phyloP scores from a whole-genome alignment of 2,888 invertebrate genomes.

The Thymelicus acteon region DNA sequence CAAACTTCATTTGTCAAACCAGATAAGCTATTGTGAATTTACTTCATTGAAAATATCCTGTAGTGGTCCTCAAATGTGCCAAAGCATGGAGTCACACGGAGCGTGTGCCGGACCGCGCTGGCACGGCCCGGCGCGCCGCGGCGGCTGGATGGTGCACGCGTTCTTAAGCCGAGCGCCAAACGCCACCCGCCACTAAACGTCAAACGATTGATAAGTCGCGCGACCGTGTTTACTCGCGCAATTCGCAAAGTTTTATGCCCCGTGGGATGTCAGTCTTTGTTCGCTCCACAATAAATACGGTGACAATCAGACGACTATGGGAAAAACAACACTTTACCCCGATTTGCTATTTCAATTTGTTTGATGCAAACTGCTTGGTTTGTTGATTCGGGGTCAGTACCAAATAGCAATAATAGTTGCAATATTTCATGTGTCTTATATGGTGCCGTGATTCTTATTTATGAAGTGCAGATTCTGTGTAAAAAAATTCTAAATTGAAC shows the following conservation, averaged over 20 bases:
- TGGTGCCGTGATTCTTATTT: background rate
- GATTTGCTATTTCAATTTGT: slow-evolving; percentile 43
- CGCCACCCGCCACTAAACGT: slow-evolving; percentile 69
- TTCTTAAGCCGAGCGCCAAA: slow-evolving; percentile 56
- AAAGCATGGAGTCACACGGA: slow-evolving; percentile 36
- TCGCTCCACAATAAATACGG: slow-evolving; percentile 50
- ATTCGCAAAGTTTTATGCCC: slow-evolving; percentile 54
- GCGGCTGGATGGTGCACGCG: slow-evolving; percentile 54
- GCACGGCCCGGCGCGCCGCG: slow-evolving; percentile 40
- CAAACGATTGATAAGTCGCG: slow-evolving; percentile 73
- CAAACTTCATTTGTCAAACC: no score
- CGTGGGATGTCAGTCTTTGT: slow-evolving; percentile 68
- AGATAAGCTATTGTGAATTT: no score
- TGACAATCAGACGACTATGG: slow-evolving; percentile 55
- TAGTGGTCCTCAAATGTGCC: slow-evolving; percentile 24
- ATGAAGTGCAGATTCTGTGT: background rate
- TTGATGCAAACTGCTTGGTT: slow-evolving; percentile 5
- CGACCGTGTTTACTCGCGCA: slow-evolving; percentile 66
- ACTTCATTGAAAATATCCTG: no score
- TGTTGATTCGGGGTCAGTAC: background rate
- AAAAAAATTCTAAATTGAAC: no score
- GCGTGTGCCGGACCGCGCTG: slow-evolving; percentile 51
- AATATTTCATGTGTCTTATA: background rate
- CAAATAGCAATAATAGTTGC: background rate
- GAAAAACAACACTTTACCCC: slow-evolving; percentile 67